A percentile compares a stretch with the other conserved stretches of the same genome.
Evolutionary conservation across 2,888 invertebrate genomes (phyloP).

Genomic region (Suillia variegata): DNA sequence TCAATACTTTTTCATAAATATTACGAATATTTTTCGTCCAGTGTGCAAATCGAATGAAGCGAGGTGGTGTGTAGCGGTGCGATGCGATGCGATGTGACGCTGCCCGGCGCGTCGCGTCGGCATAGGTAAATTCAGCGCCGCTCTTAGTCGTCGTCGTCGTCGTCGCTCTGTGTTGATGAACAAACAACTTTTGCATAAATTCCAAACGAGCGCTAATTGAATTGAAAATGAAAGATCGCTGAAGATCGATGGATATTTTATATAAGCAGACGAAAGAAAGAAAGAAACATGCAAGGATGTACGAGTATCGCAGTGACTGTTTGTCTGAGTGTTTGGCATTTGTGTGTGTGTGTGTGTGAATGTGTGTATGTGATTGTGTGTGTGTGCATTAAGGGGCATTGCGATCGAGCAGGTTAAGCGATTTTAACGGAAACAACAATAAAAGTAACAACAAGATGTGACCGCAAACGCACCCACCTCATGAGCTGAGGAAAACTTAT

Average conservation of each 20-base stretch:
- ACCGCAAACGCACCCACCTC: no score
- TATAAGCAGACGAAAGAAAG: slow-evolving; percentile 14
- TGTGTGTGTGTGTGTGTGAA: no score
- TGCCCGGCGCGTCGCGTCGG: neutral
- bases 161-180: slow-evolving; percentile 23
- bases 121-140: neutral
- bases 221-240: slow-evolving; percentile 44
- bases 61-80: neutral
- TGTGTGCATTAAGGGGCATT: neutral
- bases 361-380: no score
- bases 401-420: neutral
- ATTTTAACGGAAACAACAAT: neutral
- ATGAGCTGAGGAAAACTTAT: no score
- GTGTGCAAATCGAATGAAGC: no score
- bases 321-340: neutral
- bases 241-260: slow-evolving; percentile 29
- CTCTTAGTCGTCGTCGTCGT: neutral
- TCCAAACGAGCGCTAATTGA: slow-evolving; percentile 44
- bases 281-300: neutral
- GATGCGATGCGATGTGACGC: neutral
- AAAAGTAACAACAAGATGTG: no score
- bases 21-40: no score
- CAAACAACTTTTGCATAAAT: slow-evolving; percentile 41
- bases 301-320: no score
- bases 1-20: no score